phyloP scores from a whole-genome alignment of 2,113 vertebrate species.

The Melozone crissalis region DNA sequence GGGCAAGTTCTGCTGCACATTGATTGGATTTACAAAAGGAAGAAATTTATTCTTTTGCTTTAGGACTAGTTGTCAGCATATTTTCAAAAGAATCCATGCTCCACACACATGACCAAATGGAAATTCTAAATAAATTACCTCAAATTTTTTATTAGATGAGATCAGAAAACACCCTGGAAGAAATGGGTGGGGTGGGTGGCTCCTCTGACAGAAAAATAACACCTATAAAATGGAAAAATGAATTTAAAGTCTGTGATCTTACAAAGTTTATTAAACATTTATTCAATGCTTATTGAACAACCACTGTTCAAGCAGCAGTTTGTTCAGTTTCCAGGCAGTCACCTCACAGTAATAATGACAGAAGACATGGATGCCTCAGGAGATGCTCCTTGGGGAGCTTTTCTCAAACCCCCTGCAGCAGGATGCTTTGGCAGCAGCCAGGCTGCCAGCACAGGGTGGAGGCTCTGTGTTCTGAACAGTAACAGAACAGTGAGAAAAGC shows the following conservation, averaged over 20 bases:
- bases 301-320: background rate
- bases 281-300: background rate
- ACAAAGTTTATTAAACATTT: background rate
- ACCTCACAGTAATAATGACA: background rate
- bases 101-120: background rate
- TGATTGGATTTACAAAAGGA: constrained; percentile 7
- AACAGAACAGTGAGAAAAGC: background rate
- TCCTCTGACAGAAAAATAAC: background rate
- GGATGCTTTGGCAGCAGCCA: background rate
- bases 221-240: background rate
- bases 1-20: background rate
- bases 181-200: background rate
- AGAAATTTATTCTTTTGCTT: background rate
- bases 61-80: background rate
- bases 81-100: background rate
- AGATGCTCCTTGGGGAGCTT: background rate
- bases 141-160: background rate
- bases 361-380: background rate
- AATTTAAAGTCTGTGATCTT: background rate
- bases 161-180: background rate
- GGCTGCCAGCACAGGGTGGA: background rate
- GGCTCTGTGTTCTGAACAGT: background rate
- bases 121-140: background rate
- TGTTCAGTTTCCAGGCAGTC: background rate
- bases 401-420: background rate